Evolutionary conservation across 2,113 vertebrate genomes (phyloP).

Genomic region (Carlito syrichta): DNA sequence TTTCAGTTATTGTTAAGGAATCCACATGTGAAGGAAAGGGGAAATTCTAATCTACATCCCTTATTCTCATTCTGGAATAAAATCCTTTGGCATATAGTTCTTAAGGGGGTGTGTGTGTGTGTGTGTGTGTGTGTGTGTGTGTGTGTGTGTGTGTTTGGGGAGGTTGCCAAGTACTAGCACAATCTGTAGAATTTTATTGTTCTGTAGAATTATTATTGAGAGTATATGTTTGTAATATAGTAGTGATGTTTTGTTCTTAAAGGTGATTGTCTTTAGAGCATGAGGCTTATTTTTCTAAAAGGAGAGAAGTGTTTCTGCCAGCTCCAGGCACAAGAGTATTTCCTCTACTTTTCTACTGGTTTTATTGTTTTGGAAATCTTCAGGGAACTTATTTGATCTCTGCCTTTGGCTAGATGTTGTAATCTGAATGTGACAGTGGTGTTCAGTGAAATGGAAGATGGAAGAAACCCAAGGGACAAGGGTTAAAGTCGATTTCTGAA

Average conservation of each 20-base stretch:
- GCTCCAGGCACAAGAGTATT: background rate
- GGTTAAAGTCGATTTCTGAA: conserved; percentile 41
- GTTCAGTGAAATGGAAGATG: conserved; percentile 30
- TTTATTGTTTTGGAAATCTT: conserved; percentile 48
- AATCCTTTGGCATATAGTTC: background rate
- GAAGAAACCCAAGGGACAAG: background rate
- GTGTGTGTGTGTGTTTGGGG: no score
- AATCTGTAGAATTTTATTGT: conserved; percentile 12
- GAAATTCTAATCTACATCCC: background rate
- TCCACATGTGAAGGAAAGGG: background rate
- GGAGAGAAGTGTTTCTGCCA: background rate
- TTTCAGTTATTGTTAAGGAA: conserved; percentile 37
- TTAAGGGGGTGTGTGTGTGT: no score
- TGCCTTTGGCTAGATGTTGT: conserved; percentile 43
- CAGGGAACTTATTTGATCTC: background rate
- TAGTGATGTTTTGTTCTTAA: conserved; percentile 46
- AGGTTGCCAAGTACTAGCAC: background rate
- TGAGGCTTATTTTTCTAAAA: conserved; percentile 55
- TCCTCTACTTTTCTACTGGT: conserved; percentile 16
- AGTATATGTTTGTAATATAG: background rate
- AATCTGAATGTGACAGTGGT: background rate
- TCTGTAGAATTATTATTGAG: conserved; percentile 16
- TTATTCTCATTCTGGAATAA: background rate
- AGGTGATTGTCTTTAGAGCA: conserved; percentile 44
- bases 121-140: no score